A percentile compares a stretch with the other conserved stretches of the same genome.
phyloP scores from a whole-genome alignment of 1,140 invertebrate genomes.

The Hesperophylax magnus region DNA sequence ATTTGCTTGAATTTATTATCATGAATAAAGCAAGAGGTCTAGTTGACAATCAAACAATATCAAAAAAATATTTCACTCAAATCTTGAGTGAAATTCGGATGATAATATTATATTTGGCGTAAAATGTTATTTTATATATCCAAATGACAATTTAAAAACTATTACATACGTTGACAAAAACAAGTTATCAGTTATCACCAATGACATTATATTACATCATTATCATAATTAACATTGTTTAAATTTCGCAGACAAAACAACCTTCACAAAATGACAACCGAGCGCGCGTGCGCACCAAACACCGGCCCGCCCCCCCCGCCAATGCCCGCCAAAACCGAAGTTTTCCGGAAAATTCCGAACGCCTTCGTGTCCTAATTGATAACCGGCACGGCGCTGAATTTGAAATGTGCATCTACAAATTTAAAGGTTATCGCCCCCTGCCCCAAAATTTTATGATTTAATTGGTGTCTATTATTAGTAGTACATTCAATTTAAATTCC shows the following conservation, averaged over 20 bases:
- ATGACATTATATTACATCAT: no score
- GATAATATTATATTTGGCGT: no score
- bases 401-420: slow-evolving; percentile 26
- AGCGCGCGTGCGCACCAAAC: not conserved
- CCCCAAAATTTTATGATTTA: slow-evolving; percentile 2
- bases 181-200: no score
- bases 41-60: no score
- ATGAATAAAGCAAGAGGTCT: no score
- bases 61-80: no score
- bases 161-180: no score
- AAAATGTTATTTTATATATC: no score
- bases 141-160: no score
- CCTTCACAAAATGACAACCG: not conserved
- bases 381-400: slow-evolving; percentile 15
- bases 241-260: not conserved
- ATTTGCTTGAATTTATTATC: no score
- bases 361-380: not conserved
- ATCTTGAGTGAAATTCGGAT: no score
- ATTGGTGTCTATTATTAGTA: not conserved
- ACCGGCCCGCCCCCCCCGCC: not conserved
- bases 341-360: not conserved
- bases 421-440: slow-evolving; percentile 18
- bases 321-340: not conserved
- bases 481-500: no score
- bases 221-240: slow-evolving; percentile 1